These are phyloP conservation scores for Macroglossus sobrinus DNA, from an alignment of 2,113 vertebrate genomes.

Conservation along the genomic window DNA sequence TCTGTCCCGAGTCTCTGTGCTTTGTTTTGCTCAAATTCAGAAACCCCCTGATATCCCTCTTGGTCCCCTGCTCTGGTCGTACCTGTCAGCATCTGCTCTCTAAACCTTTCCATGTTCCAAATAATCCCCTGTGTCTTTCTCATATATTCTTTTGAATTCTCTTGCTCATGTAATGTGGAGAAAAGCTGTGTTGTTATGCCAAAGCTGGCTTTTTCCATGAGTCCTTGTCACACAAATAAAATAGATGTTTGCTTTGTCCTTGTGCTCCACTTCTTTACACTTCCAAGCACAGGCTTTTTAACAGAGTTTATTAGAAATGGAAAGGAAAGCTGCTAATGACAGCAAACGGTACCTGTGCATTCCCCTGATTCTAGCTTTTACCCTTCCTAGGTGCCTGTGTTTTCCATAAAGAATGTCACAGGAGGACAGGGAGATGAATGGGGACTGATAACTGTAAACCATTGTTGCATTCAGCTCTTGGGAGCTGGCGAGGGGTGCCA, in stretches of 20 bases:
- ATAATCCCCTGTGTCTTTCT: conserved; percentile 28
- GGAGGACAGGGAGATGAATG: background rate
- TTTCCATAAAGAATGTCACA: conserved; percentile 50
- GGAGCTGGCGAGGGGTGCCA: background rate
- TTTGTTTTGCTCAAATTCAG: background rate
- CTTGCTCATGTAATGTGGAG: conserved; percentile 12
- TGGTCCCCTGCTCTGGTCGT: background rate
- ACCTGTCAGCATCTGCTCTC: background rate
- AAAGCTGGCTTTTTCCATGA: conserved; percentile 76
- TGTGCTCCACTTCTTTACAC: conserved; percentile 52
- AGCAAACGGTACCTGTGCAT: background rate
- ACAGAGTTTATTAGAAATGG: conserved; percentile 71
- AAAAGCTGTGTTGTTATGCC: conserved; percentile 52
- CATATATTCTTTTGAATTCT: conserved; percentile 67
- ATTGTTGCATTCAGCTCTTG: background rate
- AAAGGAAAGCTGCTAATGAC: conserved; percentile 27
- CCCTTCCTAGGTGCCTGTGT: conserved; percentile 31
- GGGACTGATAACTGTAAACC: background rate
- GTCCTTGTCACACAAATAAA: conserved; percentile 80
- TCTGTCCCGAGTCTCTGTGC: too few species aligned
- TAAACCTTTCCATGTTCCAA: background rate
- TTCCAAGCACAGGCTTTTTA: conserved; percentile 66
- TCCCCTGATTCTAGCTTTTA: conserved; percentile 37
- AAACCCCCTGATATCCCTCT: background rate
- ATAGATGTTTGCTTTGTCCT: conserved; percentile 74